Base-by-base conservation (phyloP, 2,797 vertebrate species). In the Scolopax rusticola region DNA sequence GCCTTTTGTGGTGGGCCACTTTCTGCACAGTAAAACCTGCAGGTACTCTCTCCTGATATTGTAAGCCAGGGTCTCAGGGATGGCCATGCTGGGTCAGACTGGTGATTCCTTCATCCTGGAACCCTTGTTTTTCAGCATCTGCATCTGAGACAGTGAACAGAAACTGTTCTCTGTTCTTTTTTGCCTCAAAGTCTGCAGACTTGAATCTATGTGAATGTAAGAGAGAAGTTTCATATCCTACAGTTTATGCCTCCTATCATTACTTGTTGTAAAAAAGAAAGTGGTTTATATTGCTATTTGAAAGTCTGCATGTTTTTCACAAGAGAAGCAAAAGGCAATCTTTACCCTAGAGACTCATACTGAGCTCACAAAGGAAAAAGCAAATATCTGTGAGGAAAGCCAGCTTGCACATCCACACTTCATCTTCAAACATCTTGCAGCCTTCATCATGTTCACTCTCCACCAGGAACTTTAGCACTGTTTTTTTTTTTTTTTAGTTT, bases 71-170 rank as follows among this genome's bases (percentile, higher is more conserved):
- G 45, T 89, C 21, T 60, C 30, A 14, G 11, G 6, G 30, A 16
- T 16, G 30, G 63, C 4, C 28, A 43, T 1, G 0, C 27, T 0
- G 0, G 3, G 23, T 40, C 53, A 74, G 23, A 74, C 0, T 1
- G 5, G 12, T 65, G 27, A 9, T 61, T 40, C 20, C 43, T 67
- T 60, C 75, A 25, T 18, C 20, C 32, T 3, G 5, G 16, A 6
- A 73, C 23, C 13, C 23, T 50, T 5, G 3, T 54, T 53, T 85
- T 10, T 47, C 47, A 91, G 33, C 20, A 51, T 25, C 23, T 1
- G 0, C 4, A 1, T n/a, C 21, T 51, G 27, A 87, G 15, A 14
- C 14, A 60, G 43, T 30, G 65, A 82, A 51, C 14, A 86, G 54
- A 69, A 88, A 54, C 7, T 20, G 16, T 30, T 68, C 8, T 48